phyloP scores from a whole-genome alignment of 2,113 vertebrate genomes.

The Neopipo cinnamomea region DNA sequence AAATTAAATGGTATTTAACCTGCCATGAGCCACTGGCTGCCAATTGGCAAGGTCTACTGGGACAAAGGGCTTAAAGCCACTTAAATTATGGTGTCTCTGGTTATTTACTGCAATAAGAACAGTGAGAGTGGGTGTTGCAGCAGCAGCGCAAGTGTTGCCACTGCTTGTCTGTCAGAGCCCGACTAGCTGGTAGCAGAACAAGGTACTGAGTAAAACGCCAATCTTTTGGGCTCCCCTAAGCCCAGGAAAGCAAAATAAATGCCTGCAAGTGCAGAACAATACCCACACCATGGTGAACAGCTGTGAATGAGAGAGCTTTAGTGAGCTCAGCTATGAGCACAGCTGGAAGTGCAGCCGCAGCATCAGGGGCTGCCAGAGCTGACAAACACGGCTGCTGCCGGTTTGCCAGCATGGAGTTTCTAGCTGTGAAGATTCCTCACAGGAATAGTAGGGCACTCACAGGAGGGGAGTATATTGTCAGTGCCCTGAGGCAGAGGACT shows the following conservation, averaged over 20 bases:
- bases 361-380: fast-evolving
- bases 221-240: not conserved
- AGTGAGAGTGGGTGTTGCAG: not conserved
- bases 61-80: not conserved
- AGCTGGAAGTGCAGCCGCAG: fast-evolving
- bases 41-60: not conserved
- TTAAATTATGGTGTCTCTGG: not conserved
- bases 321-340: fast-evolving
- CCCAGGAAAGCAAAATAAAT: not conserved
- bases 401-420: not conserved
- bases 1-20: not conserved
- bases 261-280: not conserved
- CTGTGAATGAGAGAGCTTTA: not conserved
- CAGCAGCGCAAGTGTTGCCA: not conserved
- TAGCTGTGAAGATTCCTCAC: not conserved
- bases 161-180: not conserved
- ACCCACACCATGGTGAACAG: fast-evolving
- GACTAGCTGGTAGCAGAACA: not conserved
- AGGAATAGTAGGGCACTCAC: not conserved
- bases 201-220: not conserved
- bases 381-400: fast-evolving
- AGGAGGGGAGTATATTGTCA: not conserved
- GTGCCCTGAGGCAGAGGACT: not conserved
- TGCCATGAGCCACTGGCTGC: not conserved
- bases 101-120: not conserved